phyloP scores from a whole-genome alignment of 2,797 vertebrate genomes.

The Alca torda region DNA sequence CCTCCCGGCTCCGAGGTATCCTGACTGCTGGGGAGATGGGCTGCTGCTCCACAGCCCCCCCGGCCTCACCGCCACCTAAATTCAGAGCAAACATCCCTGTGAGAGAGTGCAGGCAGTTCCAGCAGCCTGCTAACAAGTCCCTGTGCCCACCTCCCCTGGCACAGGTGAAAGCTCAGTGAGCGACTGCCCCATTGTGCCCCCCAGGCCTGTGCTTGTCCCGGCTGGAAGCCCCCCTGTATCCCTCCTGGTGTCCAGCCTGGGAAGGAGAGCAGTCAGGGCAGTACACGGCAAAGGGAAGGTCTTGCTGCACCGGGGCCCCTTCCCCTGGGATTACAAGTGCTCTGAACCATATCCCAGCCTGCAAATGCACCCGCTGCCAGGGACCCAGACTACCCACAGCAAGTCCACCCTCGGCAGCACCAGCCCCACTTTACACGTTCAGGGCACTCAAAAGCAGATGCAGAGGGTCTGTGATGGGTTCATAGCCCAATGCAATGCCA shows the following conservation, averaged over 20 bases:
- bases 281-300: not conserved
- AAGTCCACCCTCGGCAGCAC: not conserved
- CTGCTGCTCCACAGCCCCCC: not conserved
- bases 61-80: fast-evolving
- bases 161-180: not conserved
- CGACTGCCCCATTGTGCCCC: not conserved
- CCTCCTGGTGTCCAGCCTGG: not conserved
- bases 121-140: not conserved
- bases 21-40: not conserved
- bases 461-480: not conserved
- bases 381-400: not conserved
- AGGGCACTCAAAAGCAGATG: not conserved
- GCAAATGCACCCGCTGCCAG: not conserved
- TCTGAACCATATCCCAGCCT: fast-evolving
- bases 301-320: fast-evolving
- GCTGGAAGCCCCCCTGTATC: fast-evolving
- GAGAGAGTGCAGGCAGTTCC: fast-evolving
- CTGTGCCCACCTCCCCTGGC: not conserved
- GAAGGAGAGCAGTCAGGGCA: not conserved
- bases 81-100: not conserved
- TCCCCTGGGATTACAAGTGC: too few relatives aligned
- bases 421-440: fast-evolving
- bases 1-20: fast-evolving
- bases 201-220: fast-evolving
- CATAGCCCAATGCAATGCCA: not conserved